A percentile compares a stretch with the other conserved stretches of the same genome.
These are phyloP conservation scores for Brachionus sp. DNA, from an alignment of 1,140 invertebrate species.

Conservation along the genomic window DNA sequence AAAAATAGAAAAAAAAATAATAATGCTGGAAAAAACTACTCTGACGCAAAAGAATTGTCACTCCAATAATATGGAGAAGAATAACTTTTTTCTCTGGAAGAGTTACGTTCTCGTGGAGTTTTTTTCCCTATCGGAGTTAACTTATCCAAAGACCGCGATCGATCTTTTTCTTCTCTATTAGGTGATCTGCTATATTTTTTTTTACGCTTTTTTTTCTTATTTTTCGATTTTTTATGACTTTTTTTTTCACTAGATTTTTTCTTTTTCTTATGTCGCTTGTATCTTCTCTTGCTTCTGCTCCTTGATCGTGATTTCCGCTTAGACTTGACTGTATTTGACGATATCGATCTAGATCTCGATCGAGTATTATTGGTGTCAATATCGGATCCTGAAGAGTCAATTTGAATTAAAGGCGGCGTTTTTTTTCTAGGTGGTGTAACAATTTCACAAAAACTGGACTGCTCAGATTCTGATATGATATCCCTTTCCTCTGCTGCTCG, in stretches of 20 bases:
- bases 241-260: background rate
- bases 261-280: slow-evolving; percentile 4
- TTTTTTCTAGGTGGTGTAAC: slow-evolving; percentile 24
- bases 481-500: background rate
- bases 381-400: background rate
- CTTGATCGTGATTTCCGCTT: background rate
- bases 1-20: background rate
- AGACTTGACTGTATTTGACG: background rate
- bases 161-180: background rate
- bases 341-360: background rate
- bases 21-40: background rate
- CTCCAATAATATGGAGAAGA: background rate
- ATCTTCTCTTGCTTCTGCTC: background rate
- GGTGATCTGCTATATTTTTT: background rate
- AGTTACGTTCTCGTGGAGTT: background rate
- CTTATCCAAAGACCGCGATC: background rate
- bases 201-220: background rate
- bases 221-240: slow-evolving; percentile 14
- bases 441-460: slow-evolving; percentile 41
- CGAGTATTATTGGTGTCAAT: background rate
- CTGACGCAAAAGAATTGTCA: background rate
- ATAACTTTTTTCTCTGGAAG: background rate
- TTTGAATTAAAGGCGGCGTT: background rate
- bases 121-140: background rate
- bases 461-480: slow-evolving; percentile 15